phyloP scores from a whole-genome alignment of 2,113 vertebrate species.

The Grus americana region DNA sequence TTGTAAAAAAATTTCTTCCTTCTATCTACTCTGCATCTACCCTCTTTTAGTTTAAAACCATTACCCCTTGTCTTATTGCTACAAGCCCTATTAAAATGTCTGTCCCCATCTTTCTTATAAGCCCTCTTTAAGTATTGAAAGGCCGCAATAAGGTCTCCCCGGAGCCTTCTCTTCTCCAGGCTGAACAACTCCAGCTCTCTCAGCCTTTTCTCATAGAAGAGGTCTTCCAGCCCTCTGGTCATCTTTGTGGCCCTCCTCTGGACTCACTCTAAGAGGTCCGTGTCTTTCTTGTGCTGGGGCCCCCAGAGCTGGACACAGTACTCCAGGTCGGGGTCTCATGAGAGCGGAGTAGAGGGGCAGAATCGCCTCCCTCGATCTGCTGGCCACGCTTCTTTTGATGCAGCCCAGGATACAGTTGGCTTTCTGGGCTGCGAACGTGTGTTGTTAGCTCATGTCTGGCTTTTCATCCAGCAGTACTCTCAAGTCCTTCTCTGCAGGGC shows the following conservation, averaged over 20 bases:
- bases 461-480: not conserved
- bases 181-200: not conserved
- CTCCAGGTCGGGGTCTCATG: not conserved
- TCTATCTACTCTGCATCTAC: not conserved
- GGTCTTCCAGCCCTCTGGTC: not conserved
- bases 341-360: not conserved
- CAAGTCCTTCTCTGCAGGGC: fast-evolving
- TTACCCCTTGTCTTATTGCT: fast-evolving
- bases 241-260: not conserved
- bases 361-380: not conserved
- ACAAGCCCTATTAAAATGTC: not conserved
- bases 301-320: fast-evolving
- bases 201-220: not conserved
- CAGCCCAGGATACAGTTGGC: fast-evolving
- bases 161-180: not conserved
- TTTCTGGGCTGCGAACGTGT: fast-evolving
- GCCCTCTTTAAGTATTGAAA: not conserved
- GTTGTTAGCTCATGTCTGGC: fast-evolving
- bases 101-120: not conserved
- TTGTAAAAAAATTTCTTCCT: not conserved
- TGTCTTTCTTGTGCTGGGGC: not conserved
- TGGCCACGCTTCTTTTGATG: fast-evolving
- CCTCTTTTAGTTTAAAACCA: not conserved
- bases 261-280: fast-evolving
- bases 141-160: fast-evolving